A percentile compares a stretch with the other conserved stretches of the same genome.
These are phyloP conservation scores for Plectrocnemia conspersa DNA, from an alignment of 1,140 invertebrate species.

Conservation along the genomic window DNA sequence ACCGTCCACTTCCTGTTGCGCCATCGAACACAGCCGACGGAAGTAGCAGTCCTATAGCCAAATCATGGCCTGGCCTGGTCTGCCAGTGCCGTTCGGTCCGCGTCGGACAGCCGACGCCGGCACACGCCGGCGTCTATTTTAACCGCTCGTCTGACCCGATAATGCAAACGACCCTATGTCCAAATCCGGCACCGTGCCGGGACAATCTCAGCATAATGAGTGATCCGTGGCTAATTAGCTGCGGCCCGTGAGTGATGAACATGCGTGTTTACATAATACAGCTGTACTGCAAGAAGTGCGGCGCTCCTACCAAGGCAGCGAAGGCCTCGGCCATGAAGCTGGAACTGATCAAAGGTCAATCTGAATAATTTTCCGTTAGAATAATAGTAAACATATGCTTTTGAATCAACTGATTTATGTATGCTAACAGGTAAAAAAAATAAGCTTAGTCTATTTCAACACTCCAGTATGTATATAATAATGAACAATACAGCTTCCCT, in stretches of 20 bases:
- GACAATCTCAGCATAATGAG: no score
- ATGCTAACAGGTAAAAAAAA: no score
- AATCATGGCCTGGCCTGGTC: background rate
- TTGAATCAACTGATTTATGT: no score
- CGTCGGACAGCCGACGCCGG: background rate
- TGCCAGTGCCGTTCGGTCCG: background rate
- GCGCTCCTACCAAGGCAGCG: background rate
- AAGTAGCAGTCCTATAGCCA: background rate
- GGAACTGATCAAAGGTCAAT: constrained; percentile 1
- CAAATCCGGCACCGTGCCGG: background rate
- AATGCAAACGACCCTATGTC: background rate
- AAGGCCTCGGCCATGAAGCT: background rate
- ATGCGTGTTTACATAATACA: constrained; percentile 9
- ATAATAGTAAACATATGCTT: no score
- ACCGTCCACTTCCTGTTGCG: background rate
- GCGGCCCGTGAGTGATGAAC: background rate
- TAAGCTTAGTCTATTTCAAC: no score
- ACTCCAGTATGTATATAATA: no score
- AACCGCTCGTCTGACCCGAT: constrained; percentile 1
- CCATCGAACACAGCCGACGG: background rate
- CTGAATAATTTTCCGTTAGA: no score
- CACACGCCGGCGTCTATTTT: background rate
- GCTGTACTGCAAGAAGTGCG: constrained; percentile 1
- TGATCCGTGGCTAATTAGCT: background rate
- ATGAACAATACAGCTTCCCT: no score